phyloP scores from a whole-genome alignment of 2,113 vertebrate genomes.

The Candoia aspera region DNA sequence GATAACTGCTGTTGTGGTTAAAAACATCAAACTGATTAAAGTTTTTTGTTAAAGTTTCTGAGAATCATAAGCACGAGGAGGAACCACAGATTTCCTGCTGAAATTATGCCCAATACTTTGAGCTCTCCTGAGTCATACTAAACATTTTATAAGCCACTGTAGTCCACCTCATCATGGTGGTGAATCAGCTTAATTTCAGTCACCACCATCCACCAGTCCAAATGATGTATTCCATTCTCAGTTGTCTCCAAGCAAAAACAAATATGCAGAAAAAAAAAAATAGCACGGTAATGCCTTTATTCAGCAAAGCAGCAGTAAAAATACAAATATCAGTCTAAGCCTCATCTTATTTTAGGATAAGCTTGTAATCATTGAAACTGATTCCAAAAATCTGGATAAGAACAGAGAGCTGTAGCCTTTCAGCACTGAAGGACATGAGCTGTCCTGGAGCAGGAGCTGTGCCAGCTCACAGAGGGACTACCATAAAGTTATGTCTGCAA shows the following conservation, averaged over 20 bases:
- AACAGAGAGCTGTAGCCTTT: neutral
- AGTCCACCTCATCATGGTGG: conserved; percentile 34
- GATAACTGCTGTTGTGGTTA: conserved; percentile 37
- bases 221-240: conserved; percentile 51
- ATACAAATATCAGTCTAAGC: neutral
- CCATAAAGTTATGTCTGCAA: neutral
- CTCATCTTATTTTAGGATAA: neutral
- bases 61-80: conserved; percentile 58
- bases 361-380: neutral
- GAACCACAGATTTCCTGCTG: conserved; percentile 46
- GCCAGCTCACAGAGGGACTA: neutral
- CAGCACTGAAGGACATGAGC: neutral
- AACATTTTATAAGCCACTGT: conserved; percentile 47
- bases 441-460: too few relatives aligned
- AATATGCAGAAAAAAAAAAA: conserved; percentile 23
- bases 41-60: conserved; percentile 56
- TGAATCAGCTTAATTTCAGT: conserved; percentile 59
- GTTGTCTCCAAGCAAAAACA: conserved; percentile 37
- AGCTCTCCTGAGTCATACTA: conserved; percentile 57
- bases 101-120: conserved; percentile 50
- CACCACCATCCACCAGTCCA: conserved; percentile 47
- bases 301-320: conserved; percentile 14
- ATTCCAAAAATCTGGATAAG: neutral
- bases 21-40: conserved; percentile 40
- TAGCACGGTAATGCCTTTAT: neutral